A percentile compares a stretch with the other conserved stretches of the same genome.
Conservation (phyloP, 2,113 vertebrate species). For the Coracopsis vasa region DNA sequence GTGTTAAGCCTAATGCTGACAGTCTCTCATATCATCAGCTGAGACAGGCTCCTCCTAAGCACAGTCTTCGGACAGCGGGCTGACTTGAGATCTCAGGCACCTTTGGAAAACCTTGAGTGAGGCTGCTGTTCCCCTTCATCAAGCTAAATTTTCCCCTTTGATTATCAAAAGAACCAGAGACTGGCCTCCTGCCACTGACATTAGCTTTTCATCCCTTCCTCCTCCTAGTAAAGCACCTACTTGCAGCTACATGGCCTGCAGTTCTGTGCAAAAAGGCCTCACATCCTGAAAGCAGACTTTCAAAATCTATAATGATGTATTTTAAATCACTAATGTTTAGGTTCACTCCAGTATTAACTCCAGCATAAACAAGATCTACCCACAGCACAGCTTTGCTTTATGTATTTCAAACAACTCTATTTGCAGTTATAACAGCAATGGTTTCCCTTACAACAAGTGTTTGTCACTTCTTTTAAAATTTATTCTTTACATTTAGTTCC, state of each 20-base stretch:
- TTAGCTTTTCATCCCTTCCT: neutral
- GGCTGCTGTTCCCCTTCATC: neutral
- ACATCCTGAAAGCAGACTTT: neutral
- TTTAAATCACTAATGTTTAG: neutral
- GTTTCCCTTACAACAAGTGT: neutral
- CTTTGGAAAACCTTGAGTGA: neutral
- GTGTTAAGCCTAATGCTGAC: neutral
- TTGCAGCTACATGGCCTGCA: neutral
- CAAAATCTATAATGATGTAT: neutral
- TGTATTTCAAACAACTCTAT: neutral
- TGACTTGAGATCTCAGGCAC: neutral
- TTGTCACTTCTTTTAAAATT: neutral
- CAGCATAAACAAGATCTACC: neutral
- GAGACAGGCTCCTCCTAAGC: neutral
- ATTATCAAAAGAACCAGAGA: neutral
- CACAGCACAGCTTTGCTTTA: neutral
- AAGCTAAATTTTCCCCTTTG: neutral
- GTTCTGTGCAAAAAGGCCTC: neutral
- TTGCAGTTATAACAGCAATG: neutral
- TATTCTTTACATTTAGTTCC: neutral
- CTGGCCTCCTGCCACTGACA: neutral
- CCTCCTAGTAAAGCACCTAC: accelerated
- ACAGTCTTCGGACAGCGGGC: neutral
- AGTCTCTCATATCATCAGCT: neutral
- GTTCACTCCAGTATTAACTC: neutral